Base-by-base conservation (phyloP, 2,797 vertebrate species). In the Pyrocephalus nanus region DNA sequence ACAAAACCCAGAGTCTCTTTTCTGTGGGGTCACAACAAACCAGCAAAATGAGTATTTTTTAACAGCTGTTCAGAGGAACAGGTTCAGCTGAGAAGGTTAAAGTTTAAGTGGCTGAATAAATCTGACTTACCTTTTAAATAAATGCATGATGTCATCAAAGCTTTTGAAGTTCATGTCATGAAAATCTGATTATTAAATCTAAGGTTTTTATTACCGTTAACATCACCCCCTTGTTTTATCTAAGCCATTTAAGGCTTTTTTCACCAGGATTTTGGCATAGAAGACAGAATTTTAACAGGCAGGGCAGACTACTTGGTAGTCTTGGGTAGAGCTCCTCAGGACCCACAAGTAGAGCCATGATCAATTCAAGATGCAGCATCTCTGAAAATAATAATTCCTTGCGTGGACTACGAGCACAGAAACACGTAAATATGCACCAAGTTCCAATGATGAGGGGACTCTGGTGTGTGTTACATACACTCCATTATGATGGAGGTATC, bases 71-170 rank as follows among this genome's bases (percentile, higher is more conserved):
- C 40, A 87, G 81, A 86, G 57, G 47, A 83, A 88, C 34, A 70
- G 10, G 71, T 75, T 88, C 66, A 88, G 36, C 20, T 92, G 58
- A 91, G 65, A 89, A 88, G 42, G 72, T 21, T 77, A 93, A 95
- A 74, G 66, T 76, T 43, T 45, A 82, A 84, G 57, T 79, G 57
- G 48, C 61, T 93, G 72, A 95, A 93, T 71, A 95, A 92, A 89
- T 94, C 86, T 94, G 66, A 88, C 55, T 89, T 95, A 69, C 86
- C 92, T 54, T 73, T 72, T 90, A 93, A 96, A 93, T 69, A 95
- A 97, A 95, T 5, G 6, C 29, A 69, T 54, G 54, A 96, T 66
- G 54, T 47, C 94, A 97, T 87, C 79, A 94, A 92, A 92, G 66
- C 32, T 76, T 88, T 62, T 62, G 22, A 85, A 90, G 67, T 65